A percentile compares a stretch with the other conserved stretches of the same genome.
Evolutionary conservation across 2,797 vertebrate genomes (phyloP).

Genomic region (Hoplostethus atlanticus): DNA sequence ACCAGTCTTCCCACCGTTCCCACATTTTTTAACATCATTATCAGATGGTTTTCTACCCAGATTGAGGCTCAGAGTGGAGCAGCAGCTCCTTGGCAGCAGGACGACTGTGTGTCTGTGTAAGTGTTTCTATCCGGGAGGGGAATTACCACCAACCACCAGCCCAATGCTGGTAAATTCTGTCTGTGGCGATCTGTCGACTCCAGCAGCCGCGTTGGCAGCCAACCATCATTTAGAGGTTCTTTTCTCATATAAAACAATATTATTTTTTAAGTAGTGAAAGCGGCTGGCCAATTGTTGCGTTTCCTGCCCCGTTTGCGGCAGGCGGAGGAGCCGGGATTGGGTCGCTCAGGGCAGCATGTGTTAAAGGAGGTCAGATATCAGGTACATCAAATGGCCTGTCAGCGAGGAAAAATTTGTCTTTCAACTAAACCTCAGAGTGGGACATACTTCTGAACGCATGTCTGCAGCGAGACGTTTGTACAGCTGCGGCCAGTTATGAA

Average conservation of each 20-base stretch:
- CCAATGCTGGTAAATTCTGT: slow-evolving; percentile 12
- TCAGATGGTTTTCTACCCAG: slow-evolving; percentile 37
- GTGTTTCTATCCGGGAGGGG: slow-evolving; percentile 35
- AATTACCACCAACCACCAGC: slow-evolving; percentile 42
- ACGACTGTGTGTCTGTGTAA: slow-evolving; percentile 30
- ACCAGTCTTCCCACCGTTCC: slow-evolving; percentile 33
- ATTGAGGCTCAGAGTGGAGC: slow-evolving; percentile 39
- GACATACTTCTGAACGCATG: slow-evolving; percentile 52
- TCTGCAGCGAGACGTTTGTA: slow-evolving; percentile 68
- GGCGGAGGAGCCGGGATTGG: slow-evolving; percentile 20
- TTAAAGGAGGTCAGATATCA: slow-evolving; percentile 53
- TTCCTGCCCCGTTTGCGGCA: slow-evolving; percentile 62
- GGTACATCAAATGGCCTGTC: slow-evolving; percentile 50
- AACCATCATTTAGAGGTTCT: slow-evolving; percentile 23
- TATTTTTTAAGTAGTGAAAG: slow-evolving; percentile 27
- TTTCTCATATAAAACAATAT: not conserved
- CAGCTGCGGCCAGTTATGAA: slow-evolving; percentile 71
- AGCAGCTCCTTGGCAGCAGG: slow-evolving; percentile 51
- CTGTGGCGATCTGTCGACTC: not conserved
- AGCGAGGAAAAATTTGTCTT: slow-evolving; percentile 32
- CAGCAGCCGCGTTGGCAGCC: not conserved
- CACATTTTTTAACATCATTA: slow-evolving; percentile 14
- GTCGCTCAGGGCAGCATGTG: slow-evolving; percentile 26
- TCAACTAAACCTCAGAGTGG: slow-evolving; percentile 34
- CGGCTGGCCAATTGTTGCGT: slow-evolving; percentile 25